Evolutionary conservation across 2,888 invertebrate species (phyloP).

Genomic region (Amblyjoppa fuscipennis): DNA sequence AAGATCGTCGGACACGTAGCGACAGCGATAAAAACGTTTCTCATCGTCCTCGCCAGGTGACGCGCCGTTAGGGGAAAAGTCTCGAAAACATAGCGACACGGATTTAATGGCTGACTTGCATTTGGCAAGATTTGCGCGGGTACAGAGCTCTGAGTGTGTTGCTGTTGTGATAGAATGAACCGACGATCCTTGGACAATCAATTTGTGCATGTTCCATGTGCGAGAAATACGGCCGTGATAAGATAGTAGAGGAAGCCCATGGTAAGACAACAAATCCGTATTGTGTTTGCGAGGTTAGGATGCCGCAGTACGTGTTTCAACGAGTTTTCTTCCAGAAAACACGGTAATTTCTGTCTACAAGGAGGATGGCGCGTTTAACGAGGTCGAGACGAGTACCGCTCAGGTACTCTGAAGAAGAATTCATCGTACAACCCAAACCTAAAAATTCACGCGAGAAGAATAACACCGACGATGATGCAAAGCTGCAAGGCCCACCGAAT

Average conservation of each 20-base stretch:
- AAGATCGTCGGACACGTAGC: not conserved
- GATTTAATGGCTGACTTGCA: not conserved
- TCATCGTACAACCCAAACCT: not conserved
- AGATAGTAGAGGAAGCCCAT: not conserved
- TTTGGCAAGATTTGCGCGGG: constrained; percentile 3
- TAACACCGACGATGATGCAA: not conserved
- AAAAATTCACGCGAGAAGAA: not conserved
- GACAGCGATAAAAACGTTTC: not conserved
- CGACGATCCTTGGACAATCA: not conserved
- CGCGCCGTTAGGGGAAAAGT: not conserved
- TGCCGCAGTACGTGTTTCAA: not conserved
- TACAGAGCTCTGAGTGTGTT: not conserved
- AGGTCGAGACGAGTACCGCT: constrained; percentile 43
- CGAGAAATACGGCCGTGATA: not conserved
- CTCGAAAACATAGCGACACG: not conserved
- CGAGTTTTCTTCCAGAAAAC: constrained; percentile 37
- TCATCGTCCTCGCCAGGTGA: too few relatives aligned
- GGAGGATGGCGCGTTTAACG: constrained; percentile 60
- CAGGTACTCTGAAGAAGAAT: constrained; percentile 40
- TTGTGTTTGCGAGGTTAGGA: constrained; percentile 50
- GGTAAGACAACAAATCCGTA: constrained; percentile 17
- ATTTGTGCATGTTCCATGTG: not conserved
- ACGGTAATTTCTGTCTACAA: not conserved
- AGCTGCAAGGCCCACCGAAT: not conserved
- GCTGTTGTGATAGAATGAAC: not conserved